A percentile compares a stretch with the other conserved stretches of the same genome.
Evolutionary conservation across 2,888 invertebrate genomes (phyloP).

Genomic region (Parapristionchus giblindavisi): DNA sequence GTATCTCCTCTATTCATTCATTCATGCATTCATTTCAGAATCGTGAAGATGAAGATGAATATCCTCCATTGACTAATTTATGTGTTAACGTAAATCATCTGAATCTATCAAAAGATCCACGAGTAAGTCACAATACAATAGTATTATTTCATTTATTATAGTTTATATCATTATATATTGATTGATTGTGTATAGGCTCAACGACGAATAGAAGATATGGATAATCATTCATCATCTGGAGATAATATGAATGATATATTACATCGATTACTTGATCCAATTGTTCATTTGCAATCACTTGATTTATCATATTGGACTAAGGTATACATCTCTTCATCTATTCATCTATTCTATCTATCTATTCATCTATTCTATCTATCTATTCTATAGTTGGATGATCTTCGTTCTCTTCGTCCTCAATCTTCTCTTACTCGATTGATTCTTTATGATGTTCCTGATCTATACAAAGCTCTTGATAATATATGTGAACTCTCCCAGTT

Average conservation of each 20-base stretch:
- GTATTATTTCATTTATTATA: not conserved
- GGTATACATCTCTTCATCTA: slow-evolving; percentile 25
- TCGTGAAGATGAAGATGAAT: not conserved
- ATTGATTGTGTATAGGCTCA: slow-evolving; percentile 33
- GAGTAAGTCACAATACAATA: not conserved
- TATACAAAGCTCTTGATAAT: slow-evolving; percentile 73
- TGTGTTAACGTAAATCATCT: not conserved
- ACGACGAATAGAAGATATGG: slow-evolving; percentile 44
- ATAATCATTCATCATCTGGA: slow-evolving; percentile 43
- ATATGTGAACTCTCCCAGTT: slow-evolving; percentile 73
- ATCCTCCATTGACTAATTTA: slow-evolving; percentile 5
- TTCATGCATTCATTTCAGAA: no score
- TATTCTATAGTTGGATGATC: slow-evolving; percentile 73
- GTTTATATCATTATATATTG: not conserved
- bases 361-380: not conserved
- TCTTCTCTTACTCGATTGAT: slow-evolving; percentile 79
- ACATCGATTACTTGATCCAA: slow-evolving; percentile 50
- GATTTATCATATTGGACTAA: slow-evolving; percentile 65
- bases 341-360: not conserved
- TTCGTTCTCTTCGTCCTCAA: slow-evolving; percentile 78
- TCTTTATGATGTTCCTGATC: slow-evolving; percentile 82
- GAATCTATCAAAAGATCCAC: slow-evolving; percentile 21
- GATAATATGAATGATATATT: slow-evolving; percentile 49
- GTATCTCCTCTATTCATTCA: no score
- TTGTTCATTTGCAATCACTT: slow-evolving; percentile 48